Evolutionary conservation across 2,113 vertebrate genomes (phyloP).

Genomic region (Microcebus jonahi): DNA sequence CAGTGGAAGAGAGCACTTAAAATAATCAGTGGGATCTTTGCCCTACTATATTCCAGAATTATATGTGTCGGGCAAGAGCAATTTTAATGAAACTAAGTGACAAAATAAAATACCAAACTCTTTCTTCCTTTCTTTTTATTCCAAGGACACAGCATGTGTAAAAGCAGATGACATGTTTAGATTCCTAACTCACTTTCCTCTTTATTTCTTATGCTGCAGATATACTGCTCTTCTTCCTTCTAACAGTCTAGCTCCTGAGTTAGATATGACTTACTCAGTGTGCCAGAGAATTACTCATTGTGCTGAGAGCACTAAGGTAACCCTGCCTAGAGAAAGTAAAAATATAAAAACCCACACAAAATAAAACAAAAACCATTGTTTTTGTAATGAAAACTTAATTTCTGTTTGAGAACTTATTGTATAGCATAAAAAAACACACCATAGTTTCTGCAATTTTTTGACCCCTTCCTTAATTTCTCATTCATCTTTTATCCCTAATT

Average conservation of each 20-base stretch:
- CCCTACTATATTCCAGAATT: not conserved
- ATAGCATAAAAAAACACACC: not conserved
- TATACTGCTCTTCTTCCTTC: not conserved
- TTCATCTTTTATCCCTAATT: not conserved
- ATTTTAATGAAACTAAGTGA: conserved; percentile 4
- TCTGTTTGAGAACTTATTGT: not conserved
- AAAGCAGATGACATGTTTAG: not conserved
- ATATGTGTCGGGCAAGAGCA: not conserved
- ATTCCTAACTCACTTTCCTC: not conserved
- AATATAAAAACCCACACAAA: not conserved
- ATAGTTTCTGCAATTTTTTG: not conserved
- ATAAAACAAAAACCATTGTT: not conserved
- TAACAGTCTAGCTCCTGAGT: not conserved
- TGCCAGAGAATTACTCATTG: not conserved
- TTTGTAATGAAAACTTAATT: not conserved
- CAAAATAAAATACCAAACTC: not conserved
- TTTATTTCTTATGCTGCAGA: not conserved
- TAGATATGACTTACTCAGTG: not conserved
- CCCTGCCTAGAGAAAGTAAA: not conserved
- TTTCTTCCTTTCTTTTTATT: not conserved
- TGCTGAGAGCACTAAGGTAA: not conserved
- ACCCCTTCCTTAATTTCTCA: not conserved
- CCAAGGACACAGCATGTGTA: not conserved
- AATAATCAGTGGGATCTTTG: not conserved
- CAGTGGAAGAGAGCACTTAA: not conserved